Conservation (phyloP, 2,888 invertebrate species). For the Entomobrya proxima region DNA sequence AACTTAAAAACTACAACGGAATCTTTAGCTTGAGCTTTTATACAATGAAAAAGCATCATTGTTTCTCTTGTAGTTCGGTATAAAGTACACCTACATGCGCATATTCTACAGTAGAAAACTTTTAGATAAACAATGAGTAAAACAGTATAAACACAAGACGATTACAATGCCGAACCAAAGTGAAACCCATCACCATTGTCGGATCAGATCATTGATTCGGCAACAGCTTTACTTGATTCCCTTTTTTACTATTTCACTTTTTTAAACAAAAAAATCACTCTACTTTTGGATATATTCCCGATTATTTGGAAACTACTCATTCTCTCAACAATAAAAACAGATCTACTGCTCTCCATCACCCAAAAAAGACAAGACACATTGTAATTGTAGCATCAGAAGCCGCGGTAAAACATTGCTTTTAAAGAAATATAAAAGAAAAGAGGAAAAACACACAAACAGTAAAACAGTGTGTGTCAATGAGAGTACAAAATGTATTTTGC, state of each 20-base stretch:
- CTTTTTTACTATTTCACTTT: constrained; percentile 4
- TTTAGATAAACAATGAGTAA: constrained; percentile 27
- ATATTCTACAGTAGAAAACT: background rate
- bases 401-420: constrained; percentile 30
- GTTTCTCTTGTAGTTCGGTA: too few relatives aligned
- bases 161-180: background rate
- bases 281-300: background rate
- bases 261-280: background rate
- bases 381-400: constrained; percentile 1
- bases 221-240: background rate
- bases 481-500: constrained; percentile 53
- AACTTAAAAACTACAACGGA: too few relatives aligned
- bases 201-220: constrained; percentile 7
- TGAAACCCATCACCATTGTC: constrained; percentile 6
- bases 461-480: constrained; percentile 48
- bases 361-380: constrained; percentile 28
- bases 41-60: too few relatives aligned
- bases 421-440: constrained; percentile 20
- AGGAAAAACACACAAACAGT: constrained; percentile 44
- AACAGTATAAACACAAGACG: background rate
- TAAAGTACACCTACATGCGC: too few relatives aligned
- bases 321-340: constrained; percentile 21
- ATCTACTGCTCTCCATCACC: background rate
- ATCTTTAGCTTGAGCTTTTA: too few relatives aligned
- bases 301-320: too few relatives aligned